Percentiles rank a stretch among this genome's conserved stretches.
phyloP scores from a whole-genome alignment of 2,797 vertebrate genomes.

The Hapalemur alaotrensis region DNA sequence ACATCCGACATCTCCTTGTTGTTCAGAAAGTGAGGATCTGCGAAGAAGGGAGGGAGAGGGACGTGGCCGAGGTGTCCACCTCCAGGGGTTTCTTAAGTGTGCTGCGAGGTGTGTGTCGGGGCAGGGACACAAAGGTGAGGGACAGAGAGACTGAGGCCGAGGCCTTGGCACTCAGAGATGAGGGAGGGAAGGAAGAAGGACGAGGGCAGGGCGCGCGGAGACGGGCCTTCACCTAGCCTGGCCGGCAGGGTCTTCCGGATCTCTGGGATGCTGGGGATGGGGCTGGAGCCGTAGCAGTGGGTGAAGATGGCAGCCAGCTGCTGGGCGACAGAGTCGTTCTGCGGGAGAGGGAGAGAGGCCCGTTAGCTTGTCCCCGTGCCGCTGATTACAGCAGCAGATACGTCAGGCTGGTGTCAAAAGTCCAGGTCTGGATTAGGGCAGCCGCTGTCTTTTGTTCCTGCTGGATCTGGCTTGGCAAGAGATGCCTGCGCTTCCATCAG shows the following conservation, averaged over 20 bases:
- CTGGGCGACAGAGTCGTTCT: constrained; percentile 94
- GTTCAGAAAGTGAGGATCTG: constrained; percentile 98
- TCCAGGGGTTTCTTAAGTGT: not conserved
- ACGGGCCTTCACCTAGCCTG: constrained; percentile 86
- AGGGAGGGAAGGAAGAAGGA: rapidly evolving
- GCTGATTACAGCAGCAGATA: not conserved
- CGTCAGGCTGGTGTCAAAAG: not conserved
- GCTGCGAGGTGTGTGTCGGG: not conserved
- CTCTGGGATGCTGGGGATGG: constrained; percentile 91
- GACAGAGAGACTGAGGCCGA: not conserved
- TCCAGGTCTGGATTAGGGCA: not conserved
- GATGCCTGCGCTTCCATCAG: not conserved
- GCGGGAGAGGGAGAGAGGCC: constrained; percentile 47
- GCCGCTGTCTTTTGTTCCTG: not conserved
- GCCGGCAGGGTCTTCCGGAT: constrained; percentile 92
- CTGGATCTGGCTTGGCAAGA: not conserved
- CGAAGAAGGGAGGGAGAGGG: not conserved
- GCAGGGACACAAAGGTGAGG: not conserved
- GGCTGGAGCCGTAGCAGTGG: constrained; percentile 94
- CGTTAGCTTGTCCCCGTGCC: rapidly evolving
- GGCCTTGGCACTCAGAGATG: not conserved
- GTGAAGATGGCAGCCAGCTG: constrained; percentile 93
- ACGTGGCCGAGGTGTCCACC: rapidly evolving
- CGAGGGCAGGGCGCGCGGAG: rapidly evolving
- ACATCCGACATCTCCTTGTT: constrained; percentile 99